phyloP scores from a whole-genome alignment of 2,113 vertebrate genomes.

The Nesogale talazaci region DNA sequence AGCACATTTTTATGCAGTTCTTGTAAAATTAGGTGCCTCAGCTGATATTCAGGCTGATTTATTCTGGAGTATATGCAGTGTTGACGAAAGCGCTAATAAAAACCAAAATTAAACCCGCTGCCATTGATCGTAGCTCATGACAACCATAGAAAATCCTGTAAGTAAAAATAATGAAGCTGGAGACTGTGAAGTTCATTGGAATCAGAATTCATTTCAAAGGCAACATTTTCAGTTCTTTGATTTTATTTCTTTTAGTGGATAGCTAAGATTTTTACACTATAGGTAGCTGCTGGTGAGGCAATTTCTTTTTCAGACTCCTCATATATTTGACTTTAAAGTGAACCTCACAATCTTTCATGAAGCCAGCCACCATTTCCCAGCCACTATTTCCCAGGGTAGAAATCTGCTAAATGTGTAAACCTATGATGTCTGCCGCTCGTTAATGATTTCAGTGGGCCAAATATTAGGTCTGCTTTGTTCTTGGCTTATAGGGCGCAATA shows the following conservation, averaged over 20 bases:
- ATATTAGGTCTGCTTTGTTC: background rate
- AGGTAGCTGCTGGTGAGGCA: background rate
- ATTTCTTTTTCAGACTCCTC: background rate
- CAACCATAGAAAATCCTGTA: slow-evolving; percentile 15
- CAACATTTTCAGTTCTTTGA: background rate
- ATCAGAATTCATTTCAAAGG: background rate
- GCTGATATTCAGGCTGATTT: too few relatives aligned
- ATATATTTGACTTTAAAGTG: background rate
- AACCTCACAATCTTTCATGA: background rate
- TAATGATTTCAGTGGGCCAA: background rate
- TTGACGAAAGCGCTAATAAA: slow-evolving; percentile 10
- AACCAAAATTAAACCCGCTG: background rate
- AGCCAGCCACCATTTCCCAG: background rate
- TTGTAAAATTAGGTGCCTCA: too few relatives aligned
- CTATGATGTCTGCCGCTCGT: background rate
- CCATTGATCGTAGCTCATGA: background rate
- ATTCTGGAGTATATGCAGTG: too few relatives aligned
- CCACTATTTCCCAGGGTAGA: background rate
- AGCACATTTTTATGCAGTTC: too few relatives aligned
- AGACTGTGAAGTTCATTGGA: background rate
- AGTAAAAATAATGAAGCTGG: background rate
- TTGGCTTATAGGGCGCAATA: slow-evolving; percentile 92
- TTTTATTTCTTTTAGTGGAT: slow-evolving; percentile 15
- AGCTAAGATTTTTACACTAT: background rate
- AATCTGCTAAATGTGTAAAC: background rate